Conservation (phyloP, 1,140 invertebrate genomes). For the Palaemon carinicauda region DNA sequence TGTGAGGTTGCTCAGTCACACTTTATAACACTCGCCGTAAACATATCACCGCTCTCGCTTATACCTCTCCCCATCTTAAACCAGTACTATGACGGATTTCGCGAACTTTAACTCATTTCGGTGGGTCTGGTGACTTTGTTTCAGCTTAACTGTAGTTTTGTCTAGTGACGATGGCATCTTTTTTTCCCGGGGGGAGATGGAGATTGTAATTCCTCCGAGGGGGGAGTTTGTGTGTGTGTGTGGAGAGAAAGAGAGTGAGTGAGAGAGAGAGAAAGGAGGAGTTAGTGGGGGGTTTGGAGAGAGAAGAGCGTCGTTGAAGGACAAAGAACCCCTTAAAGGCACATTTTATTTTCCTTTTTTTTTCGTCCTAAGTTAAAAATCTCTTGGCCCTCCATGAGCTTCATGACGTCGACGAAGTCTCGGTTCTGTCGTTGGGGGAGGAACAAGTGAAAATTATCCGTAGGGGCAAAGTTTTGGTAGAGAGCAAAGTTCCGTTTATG, state of each 20-base stretch:
- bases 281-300: neutral
- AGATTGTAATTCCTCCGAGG: neutral
- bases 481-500: no score
- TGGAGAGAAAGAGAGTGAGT: no score
- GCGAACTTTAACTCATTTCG: neutral
- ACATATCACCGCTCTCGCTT: neutral
- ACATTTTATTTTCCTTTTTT: conserved; percentile 24
- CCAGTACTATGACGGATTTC: neutral
- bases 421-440: no score
- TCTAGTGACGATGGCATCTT: conserved; percentile 27
- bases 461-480: no score
- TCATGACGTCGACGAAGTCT: no score
- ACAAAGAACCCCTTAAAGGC: conserved; percentile 50
- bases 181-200: neutral
- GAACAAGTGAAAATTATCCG: no score
- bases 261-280: no score
- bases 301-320: neutral
- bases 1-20: conserved; percentile 38
- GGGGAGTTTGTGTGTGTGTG: no score
- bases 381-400: neutral
- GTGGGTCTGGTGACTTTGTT: neutral
- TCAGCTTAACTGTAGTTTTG: neutral
- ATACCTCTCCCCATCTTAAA: neutral
- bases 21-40: neutral
- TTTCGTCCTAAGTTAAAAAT: neutral